phyloP scores from a whole-genome alignment of 37 sponge, comb jelly and placozoan genomes.

The Spongilla lacustris region DNA sequence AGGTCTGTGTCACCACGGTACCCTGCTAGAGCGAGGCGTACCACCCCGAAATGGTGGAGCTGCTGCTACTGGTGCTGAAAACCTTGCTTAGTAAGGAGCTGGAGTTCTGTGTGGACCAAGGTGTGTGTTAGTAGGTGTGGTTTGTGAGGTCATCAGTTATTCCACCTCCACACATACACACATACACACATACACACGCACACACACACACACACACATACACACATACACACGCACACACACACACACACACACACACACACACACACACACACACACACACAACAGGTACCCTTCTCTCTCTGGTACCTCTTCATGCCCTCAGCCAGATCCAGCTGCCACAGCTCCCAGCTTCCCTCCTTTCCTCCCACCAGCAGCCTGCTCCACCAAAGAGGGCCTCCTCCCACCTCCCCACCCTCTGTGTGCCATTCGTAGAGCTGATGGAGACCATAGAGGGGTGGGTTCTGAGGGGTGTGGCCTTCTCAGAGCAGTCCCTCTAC shows the following conservation, averaged over 20 bases:
- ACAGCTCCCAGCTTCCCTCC: neutral
- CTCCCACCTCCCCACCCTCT: neutral
- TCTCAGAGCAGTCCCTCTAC: conserved; percentile 26
- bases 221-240: conserved; percentile 27
- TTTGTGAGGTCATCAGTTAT: neutral
- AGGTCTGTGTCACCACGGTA: neutral
- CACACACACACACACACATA: conserved; percentile 40
- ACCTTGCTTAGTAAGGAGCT: conserved; percentile 16
- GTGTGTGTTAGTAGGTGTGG: conserved; percentile 12
- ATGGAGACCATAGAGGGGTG: neutral
- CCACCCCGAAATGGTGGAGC: conserved; percentile 70
- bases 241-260: conserved; percentile 37
- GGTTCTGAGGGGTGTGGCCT: neutral
- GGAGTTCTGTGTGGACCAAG: conserved; percentile 18
- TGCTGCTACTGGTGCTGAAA: conserved; percentile 69
- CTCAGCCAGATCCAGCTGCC: conserved; percentile 3
- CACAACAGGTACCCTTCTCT: conserved; percentile 7
- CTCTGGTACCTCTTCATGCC: neutral
- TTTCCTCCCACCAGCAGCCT: neutral
- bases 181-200: conserved; percentile 32
- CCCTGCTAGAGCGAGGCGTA: conserved; percentile 46
- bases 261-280: conserved; percentile 39
- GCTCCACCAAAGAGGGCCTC: neutral
- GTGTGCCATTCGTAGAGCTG: neutral
- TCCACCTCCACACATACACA: conserved; percentile 21